Conservation (phyloP, 2,797 vertebrate species). For the Rousettus madagascariensis region DNA sequence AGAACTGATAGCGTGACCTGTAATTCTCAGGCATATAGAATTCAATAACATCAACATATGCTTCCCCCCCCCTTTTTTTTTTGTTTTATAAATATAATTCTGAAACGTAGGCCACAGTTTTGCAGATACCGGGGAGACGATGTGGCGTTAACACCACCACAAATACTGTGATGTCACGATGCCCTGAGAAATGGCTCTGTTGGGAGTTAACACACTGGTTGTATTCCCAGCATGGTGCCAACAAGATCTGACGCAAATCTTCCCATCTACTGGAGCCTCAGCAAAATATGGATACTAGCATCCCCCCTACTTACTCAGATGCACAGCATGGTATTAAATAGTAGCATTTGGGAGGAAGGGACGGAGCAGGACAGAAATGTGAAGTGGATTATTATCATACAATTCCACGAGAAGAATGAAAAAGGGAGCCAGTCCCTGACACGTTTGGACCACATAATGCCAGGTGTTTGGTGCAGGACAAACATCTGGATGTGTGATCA, state of each 20-base stretch:
- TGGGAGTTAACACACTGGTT: neutral
- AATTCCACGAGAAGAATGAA: neutral
- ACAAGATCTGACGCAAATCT: neutral
- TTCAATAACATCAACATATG: neutral
- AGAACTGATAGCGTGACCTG: neutral
- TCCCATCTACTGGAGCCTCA: neutral
- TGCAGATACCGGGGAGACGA: neutral
- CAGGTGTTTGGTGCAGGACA: constrained; percentile 60
- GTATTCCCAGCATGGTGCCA: neutral
- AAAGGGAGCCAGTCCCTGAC: neutral
- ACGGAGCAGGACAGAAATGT: neutral
- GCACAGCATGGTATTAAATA: neutral
- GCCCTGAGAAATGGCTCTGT: neutral
- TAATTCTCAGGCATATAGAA: neutral
- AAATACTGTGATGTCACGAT: accelerated
- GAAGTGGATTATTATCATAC: neutral
- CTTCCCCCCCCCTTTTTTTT: neutral
- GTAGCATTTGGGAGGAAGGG: neutral
- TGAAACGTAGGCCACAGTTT: neutral
- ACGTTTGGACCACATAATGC: neutral
- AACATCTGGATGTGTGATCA: constrained; percentile 65
- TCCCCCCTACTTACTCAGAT: neutral
- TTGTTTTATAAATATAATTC: neutral
- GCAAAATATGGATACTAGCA: neutral
- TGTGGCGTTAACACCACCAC: neutral